phyloP scores from a whole-genome alignment of 2,113 vertebrate genomes.

The Melanostigma gelatinosum region DNA sequence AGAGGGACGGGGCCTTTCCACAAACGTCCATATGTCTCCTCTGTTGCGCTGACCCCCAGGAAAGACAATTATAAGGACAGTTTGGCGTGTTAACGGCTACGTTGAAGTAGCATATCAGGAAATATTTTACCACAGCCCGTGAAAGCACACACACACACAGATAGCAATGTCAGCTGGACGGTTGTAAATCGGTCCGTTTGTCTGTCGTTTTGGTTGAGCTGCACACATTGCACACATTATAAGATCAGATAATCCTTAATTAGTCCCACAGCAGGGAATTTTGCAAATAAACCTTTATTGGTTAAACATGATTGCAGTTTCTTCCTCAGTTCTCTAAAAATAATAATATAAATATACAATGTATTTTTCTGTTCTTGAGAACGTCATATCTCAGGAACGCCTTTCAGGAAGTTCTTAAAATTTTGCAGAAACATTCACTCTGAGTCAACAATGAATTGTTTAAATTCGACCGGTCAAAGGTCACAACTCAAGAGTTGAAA shows the following conservation, averaged over 20 bases:
- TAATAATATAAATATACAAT: too few relatives aligned
- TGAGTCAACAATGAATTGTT: too few relatives aligned
- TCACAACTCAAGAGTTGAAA: too few relatives aligned
- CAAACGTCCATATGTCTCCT: background rate
- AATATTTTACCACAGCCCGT: background rate
- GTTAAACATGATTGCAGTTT: background rate
- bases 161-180: background rate
- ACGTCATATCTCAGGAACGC: too few relatives aligned
- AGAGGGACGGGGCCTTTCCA: constrained; percentile 18
- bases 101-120: background rate
- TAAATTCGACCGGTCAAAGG: too few relatives aligned
- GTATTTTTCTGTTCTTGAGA: too few relatives aligned
- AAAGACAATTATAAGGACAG: background rate
- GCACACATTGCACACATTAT: background rate
- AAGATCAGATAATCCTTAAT: too few relatives aligned
- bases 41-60: background rate
- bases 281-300: too few relatives aligned
- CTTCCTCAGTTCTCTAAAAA: background rate
- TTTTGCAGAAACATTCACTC: too few relatives aligned
- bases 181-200: background rate
- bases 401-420: too few relatives aligned
- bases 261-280: too few relatives aligned
- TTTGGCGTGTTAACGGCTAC: constrained; percentile 1
- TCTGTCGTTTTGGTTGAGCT: background rate
- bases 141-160: background rate